Evolutionary conservation across 2,113 vertebrate genomes (phyloP).

Genomic region (Microtus ochrogaster): DNA sequence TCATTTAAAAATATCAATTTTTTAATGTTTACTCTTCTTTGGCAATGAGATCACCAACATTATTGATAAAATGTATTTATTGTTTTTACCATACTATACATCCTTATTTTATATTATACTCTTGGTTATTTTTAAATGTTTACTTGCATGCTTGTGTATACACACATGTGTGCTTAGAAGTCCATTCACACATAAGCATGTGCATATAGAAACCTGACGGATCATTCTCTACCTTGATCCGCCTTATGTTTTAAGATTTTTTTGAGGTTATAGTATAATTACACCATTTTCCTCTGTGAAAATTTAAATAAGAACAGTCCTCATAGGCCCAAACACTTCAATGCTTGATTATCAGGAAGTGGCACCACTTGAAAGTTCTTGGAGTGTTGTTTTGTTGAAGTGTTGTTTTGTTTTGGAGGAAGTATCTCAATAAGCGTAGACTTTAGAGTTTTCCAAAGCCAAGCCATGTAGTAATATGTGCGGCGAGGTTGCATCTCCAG

Average conservation of each 20-base stretch:
- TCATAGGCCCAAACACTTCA: neutral
- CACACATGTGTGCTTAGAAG: neutral
- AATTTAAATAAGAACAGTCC: neutral
- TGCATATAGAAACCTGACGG: neutral
- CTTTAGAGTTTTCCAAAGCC: too few relatives aligned
- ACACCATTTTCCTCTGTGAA: neutral
- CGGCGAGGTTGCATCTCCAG: too few relatives aligned
- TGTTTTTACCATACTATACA: neutral
- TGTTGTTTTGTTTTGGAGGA: neutral
- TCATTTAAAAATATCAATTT: too few relatives aligned
- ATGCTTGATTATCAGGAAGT: neutral
- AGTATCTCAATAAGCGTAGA: neutral
- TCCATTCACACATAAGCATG: neutral
- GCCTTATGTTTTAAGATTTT: neutral
- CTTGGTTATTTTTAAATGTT: neutral
- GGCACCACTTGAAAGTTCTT: neutral
- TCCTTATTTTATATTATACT: constrained; percentile 25
- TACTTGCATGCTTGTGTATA: neutral
- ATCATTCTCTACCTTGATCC: neutral
- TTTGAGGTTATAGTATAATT: neutral
- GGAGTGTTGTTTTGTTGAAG: neutral
- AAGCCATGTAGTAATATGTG: too few relatives aligned
- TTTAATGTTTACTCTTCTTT: neutral
- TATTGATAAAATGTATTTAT: neutral
- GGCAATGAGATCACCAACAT: neutral